Base-by-base conservation (phyloP, 2,113 vertebrate species). In the Thermophis baileyi region DNA sequence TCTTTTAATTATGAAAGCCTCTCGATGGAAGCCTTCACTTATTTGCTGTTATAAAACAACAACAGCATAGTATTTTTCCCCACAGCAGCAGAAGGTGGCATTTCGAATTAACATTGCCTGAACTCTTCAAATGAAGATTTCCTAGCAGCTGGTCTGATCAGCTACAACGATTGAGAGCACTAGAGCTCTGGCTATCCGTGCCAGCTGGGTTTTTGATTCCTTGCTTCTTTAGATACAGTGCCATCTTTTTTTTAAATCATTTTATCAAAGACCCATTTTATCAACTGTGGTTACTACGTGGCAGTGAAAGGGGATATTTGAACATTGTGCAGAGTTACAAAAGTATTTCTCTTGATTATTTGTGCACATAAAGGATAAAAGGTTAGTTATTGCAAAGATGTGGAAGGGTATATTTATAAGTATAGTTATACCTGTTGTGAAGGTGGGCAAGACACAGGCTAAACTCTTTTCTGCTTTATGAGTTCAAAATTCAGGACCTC, bases 71-170 rank as follows among this genome's bases (percentile, higher is more conserved):
- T 20, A 16, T 40, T 35, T 2, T 4, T 1, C 7, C 16, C 57
- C 85, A 85, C 25, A 4, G 89, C 24, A 91, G 88, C 91, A 95
- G 57, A 92, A 81, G 85, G 89, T 90, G 46, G 35, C 11, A 91
- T 93, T 93, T 94, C 74, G 25, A 44, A 93, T 96, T 94, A 89
- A 57, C 60, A 93, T 95, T 25, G 92, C 94, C 89, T 95, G 2
- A 14, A 60, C 46, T 40, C 91, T 92, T 91, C 51, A 89, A 92
- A 92, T 91, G 94, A 92, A 69, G 53, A 93, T 95, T 69, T 91
- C 30, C 35, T 93, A 93, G 92, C 35, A 69, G 50, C 94, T 96
- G 93, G 91, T 87, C 90, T 85, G 93, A 90, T 85, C 93, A 22
- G 0, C 1, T 0, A 24, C 1, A 0, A 69, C 81, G 22, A 27